Evolutionary conservation across 92 coral and sea anemone genomes (phyloP).

Genomic region (Zoanthus solanderi): DNA sequence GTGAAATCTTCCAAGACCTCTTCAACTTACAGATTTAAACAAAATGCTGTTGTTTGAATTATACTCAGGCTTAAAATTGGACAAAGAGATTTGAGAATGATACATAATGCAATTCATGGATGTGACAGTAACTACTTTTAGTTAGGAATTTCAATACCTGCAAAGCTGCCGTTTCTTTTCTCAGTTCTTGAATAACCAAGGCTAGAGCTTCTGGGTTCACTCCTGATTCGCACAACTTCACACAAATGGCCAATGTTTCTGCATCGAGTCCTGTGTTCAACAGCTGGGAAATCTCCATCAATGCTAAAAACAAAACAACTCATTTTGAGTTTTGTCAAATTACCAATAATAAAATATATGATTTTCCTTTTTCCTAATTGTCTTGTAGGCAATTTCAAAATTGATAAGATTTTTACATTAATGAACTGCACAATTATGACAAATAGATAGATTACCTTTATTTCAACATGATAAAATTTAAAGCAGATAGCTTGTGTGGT

Average conservation of each 20-base stretch:
- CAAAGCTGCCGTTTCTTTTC: conserved; percentile 89
- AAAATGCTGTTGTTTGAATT: background rate
- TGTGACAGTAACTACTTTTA: background rate
- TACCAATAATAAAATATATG: too few relatives aligned
- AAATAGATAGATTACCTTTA: too few relatives aligned
- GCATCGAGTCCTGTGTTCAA: conserved; percentile 97
- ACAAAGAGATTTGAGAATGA: background rate
- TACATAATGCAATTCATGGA: background rate
- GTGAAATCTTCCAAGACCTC: too few relatives aligned
- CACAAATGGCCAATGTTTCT: conserved; percentile 96
- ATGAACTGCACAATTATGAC: too few relatives aligned
- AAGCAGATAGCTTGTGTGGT: too few relatives aligned
- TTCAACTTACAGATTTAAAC: too few relatives aligned
- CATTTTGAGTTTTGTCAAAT: too few relatives aligned
- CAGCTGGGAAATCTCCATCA: conserved; percentile 93
- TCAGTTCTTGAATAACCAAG: conserved; percentile 90
- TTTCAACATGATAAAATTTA: too few relatives aligned
- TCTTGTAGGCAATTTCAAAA: too few relatives aligned
- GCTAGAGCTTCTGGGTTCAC: conserved; percentile 98
- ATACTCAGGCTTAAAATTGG: background rate
- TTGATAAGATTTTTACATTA: too few relatives aligned
- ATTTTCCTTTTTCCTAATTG: too few relatives aligned
- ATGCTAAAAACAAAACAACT: conserved; percentile 61
- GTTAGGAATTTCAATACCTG: conserved; percentile 59
- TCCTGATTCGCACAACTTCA: conserved; percentile 97